A percentile compares a stretch with the other conserved stretches of the same genome.
phyloP scores from a whole-genome alignment of 2,113 vertebrate species.

The Ranitomeya imitator region DNA sequence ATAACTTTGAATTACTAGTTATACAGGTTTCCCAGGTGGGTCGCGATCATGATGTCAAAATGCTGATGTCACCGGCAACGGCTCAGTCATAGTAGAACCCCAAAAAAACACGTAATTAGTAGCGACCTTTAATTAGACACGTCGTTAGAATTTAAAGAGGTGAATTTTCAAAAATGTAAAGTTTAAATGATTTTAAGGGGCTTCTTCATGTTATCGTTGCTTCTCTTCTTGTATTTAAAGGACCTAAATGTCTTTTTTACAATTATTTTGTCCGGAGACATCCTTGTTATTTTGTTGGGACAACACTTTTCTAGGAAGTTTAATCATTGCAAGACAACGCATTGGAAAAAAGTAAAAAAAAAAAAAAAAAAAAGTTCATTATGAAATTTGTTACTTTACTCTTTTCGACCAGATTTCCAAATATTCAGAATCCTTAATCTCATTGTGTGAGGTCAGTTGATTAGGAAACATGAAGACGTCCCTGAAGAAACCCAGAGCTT shows the following conservation, averaged over 20 bases:
- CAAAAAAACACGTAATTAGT: too few relatives aligned
- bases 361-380: conserved; percentile 5
- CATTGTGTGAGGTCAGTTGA: conserved; percentile 51
- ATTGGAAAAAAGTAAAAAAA: background rate
- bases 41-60: too few relatives aligned
- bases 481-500: conserved; percentile 20
- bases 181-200: background rate
- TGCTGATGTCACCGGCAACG: too few relatives aligned
- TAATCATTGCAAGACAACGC: background rate
- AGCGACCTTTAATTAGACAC: too few relatives aligned
- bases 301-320: background rate
- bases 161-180: too few relatives aligned
- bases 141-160: too few relatives aligned
- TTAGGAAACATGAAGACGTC: conserved; percentile 43
- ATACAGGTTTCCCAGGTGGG: too few relatives aligned
- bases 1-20: too few relatives aligned
- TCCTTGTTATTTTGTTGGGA: background rate
- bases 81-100: too few relatives aligned
- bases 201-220: background rate
- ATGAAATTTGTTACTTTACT: conserved; percentile 16
- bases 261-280: background rate
- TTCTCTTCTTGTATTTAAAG: background rate
- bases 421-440: conserved; percentile 42
- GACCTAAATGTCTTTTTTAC: background rate
- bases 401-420: conserved; percentile 26